Percentiles rank a stretch among this genome's conserved stretches.
phyloP scores from a whole-genome alignment of 2,113 vertebrate species.

The Haliaeetus leucogaster region DNA sequence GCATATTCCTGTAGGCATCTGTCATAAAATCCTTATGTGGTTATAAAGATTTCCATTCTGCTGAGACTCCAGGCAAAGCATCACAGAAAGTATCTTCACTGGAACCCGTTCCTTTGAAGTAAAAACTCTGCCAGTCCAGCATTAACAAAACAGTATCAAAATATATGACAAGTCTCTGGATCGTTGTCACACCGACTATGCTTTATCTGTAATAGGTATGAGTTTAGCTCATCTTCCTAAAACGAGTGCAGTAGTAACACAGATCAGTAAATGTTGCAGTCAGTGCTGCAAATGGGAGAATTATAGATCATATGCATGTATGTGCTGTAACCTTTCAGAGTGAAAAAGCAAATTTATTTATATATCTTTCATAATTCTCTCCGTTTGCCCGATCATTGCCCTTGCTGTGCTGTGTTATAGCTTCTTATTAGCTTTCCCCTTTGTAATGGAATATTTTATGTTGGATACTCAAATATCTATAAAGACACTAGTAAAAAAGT shows the following conservation, averaged over 20 bases:
- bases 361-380: constrained; percentile 36
- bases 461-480: constrained; percentile 51
- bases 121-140: not conserved
- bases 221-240: not conserved
- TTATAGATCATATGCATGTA: not conserved
- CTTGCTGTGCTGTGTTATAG: constrained; percentile 41
- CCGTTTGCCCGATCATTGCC: constrained; percentile 23
- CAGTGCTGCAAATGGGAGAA: constrained; percentile 29
- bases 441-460: constrained; percentile 63
- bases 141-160: constrained; percentile 18
- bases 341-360: constrained; percentile 48
- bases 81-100: not conserved
- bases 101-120: not conserved
- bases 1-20: not conserved
- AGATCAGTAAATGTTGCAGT: constrained; percentile 12
- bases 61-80: constrained; percentile 4
- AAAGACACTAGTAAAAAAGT: constrained; percentile 43
- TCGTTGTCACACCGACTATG: not conserved
- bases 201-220: not conserved
- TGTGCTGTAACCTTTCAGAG: constrained; percentile 36
- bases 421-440: constrained; percentile 52
- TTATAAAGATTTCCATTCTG: constrained; percentile 23
- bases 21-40: not conserved
- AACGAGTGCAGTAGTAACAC: not conserved
- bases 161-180: not conserved